Evolutionary conservation across 1,140 invertebrate genomes (phyloP), one percentile per base, ranked within the genome.

Genomic region (Matsumurasca onukii): DNA sequence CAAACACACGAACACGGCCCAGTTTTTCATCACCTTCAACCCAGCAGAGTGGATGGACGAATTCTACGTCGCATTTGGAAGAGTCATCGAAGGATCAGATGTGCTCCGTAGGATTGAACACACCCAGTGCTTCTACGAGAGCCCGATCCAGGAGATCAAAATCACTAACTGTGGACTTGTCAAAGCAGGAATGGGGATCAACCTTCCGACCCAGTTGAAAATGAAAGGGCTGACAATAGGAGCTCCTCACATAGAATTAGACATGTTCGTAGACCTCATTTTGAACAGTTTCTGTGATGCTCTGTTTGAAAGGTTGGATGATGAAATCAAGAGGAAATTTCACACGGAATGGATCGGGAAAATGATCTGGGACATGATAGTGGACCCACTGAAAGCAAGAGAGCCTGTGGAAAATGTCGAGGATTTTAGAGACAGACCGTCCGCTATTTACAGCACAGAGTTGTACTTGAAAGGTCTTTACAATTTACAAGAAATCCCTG

Each of bases 21-120:
- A 94, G 77, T 94, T 94, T 76, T 90, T 91, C 75, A 84, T 94
- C 25, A 86, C 89, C 15, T 78, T 92, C n/a, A 88, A 87, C 70
- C 84, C 88, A 1, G 86, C 87, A 48, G 81, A 86, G 62, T 92
- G 91, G 85, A 86, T 93, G 79, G 86, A 91, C 77, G 81, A 83
- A 39, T 88, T 87, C 75, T 92, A 93, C 74, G 88, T 92, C 5
- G 90, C 92, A 25, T 93, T 94, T 79, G 92, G 91, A 77, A 82
- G 85, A 76, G 72, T 86, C 5, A 27, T 59, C 2, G 55, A 59
- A 27, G 55, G 55, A 2, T 2, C 22, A 5, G 25, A 29, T 24
- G 55, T 59, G 5, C 30, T 59, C 24, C 25, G 25, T 13, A 59
- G 55, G 55, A 59, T 59, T 12, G 55, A 59, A n/a, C 25, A 29